A percentile compares a stretch with the other conserved stretches of the same genome.
Conservation (phyloP, 2,113 vertebrate species). For the Furnarius figulus region DNA sequence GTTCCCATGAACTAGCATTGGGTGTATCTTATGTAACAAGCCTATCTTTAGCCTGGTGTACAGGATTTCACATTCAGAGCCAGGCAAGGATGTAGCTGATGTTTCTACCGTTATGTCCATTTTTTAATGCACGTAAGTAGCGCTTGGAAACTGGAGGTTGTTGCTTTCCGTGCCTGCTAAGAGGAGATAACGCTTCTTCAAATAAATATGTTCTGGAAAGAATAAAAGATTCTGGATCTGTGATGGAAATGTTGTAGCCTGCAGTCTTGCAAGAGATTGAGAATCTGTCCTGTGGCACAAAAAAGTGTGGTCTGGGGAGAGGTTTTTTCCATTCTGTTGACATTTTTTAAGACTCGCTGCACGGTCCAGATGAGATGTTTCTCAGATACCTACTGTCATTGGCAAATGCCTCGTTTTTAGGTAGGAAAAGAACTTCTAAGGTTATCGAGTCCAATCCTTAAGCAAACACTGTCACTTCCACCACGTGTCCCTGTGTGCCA, state of each 20-base stretch:
- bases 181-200: background rate
- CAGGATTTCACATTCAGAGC: background rate
- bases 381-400: slow-evolving; percentile 41
- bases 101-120: background rate
- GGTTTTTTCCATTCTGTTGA: background rate
- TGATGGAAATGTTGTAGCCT: background rate
- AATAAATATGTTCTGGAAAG: background rate
- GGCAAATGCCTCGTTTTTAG: slow-evolving; percentile 51
- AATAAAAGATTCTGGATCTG: background rate
- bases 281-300: background rate
- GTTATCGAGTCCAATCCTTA: background rate
- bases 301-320: background rate
- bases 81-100: background rate
- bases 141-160: background rate
- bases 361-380: background rate
- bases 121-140: background rate
- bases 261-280: background rate
- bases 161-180: background rate
- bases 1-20: background rate
- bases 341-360: slow-evolving; percentile 21
- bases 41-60: background rate
- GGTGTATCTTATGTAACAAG: background rate
- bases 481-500: background rate
- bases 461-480: background rate
- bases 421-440: background rate